Base-by-base conservation (phyloP, 2,797 vertebrate species). In the Danio aesculapii region DNA sequence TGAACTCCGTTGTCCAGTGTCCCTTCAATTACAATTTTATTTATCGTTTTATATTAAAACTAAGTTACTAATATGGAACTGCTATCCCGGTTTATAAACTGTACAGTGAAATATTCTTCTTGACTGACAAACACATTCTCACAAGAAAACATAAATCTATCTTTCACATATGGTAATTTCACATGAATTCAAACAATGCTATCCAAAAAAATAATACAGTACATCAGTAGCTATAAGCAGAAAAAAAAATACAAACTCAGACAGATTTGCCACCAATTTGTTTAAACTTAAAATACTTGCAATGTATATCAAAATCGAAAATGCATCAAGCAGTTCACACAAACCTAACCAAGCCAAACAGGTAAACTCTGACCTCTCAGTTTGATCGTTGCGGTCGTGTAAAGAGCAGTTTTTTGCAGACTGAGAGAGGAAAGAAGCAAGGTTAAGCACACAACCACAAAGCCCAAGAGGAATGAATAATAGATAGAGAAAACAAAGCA, bases 381-480 rank as follows among this genome's bases (percentile, higher is more conserved):
- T 70, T 78, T 78, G 75, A 78, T 69, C 55, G 8, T 57, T 70
- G 41, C 39, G 4, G 67, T 59, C 50, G 12, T 53, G 55, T 70
- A 61, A 21, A 70, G 6, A 41, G 13, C 17, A 77, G 52, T 30
- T 39, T 21, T 47, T 52, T 68, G 11, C 52, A 68, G 52, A 57
- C 43, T 39, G 50, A 57, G 46, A 46, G 8, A 77, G 67, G 49
- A 77, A 49, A 57, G 9, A 52, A 69, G 39, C 46, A 7, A 73
- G 11, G 64, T 61, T 64, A 77, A 77, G 30, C 58, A 73, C 71
- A 73, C 69, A 67, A 44, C 75, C 41, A 46, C 50, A 70, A 61
- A 79, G 47, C 57, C 16, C 67, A 0, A 0, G 47, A 17, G 73
- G 44, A 72, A 79, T 79, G 64, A 82, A 72, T 85, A 67, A 76